Conservation (phyloP, 1,140 invertebrate species). For the Leptinotarsa undecemlineata region DNA sequence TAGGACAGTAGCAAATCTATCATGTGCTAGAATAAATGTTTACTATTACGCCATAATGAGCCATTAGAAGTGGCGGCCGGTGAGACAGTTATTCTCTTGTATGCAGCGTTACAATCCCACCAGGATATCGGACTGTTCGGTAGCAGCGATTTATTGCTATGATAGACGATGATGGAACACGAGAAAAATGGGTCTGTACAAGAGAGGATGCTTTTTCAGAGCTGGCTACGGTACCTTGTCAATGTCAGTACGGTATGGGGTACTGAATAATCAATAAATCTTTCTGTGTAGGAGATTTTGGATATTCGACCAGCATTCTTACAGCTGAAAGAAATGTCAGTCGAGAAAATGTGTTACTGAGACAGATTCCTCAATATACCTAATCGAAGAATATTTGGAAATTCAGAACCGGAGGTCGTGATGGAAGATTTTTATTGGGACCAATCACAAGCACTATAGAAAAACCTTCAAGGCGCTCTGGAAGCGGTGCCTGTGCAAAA, state of each 20-base stretch:
- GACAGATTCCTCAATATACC: too few relatives aligned
- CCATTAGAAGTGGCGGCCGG: slow-evolving; percentile 8
- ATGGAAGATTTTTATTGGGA: too few relatives aligned
- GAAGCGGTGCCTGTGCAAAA: too few relatives aligned
- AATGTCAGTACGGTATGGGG: not conserved
- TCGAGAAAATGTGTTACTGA: too few relatives aligned
- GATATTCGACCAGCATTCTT: too few relatives aligned
- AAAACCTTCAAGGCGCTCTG: too few relatives aligned
- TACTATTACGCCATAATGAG: slow-evolving; percentile 16
- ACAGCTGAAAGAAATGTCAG: too few relatives aligned
- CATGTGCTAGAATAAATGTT: slow-evolving; percentile 18
- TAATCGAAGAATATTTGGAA: too few relatives aligned
- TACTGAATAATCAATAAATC: not conserved
- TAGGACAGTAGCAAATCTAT: slow-evolving; percentile 18
- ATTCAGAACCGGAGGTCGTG: too few relatives aligned
- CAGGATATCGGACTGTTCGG: not conserved
- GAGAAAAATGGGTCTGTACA: not conserved
- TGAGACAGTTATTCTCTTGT: slow-evolving; percentile 22
- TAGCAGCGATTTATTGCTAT: slow-evolving; percentile 17
- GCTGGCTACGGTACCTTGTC: not conserved
- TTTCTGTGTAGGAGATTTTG: not conserved
- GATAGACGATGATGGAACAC: not conserved
- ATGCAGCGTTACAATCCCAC: not conserved
- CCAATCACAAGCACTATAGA: too few relatives aligned
- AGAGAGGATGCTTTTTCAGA: not conserved